Percentiles rank a stretch among this genome's conserved stretches.
phyloP scores from a whole-genome alignment of 1,140 invertebrate species.

The Musca vetustissima region DNA sequence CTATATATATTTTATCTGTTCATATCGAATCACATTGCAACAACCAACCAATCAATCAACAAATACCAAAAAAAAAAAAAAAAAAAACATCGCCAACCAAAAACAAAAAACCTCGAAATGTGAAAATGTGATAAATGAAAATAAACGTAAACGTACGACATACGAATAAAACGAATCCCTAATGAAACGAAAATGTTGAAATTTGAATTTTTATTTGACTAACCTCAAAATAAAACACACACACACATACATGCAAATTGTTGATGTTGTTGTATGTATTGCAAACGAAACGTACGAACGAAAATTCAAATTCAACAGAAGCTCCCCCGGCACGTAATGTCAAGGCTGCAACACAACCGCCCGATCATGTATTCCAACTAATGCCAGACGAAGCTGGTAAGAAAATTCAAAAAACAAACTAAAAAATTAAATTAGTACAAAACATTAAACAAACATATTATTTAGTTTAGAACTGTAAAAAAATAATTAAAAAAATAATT shows the following conservation, averaged over 20 bases:
- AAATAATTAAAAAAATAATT: background rate
- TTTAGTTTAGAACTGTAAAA: background rate
- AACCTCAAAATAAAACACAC: background rate
- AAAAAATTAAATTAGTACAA: constrained; percentile 9
- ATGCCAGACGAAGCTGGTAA: constrained; percentile 68
- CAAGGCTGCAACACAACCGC: constrained; percentile 58
- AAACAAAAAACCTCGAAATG: constrained; percentile 15
- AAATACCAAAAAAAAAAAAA: constrained; percentile 26
- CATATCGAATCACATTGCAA: constrained; percentile 15
- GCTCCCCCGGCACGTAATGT: constrained; percentile 56
- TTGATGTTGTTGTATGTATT: constrained; percentile 36
- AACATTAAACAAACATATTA: constrained; percentile 19
- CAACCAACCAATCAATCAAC: constrained; percentile 19
- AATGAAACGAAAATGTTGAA: constrained; percentile 28
- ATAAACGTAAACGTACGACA: constrained; percentile 28
- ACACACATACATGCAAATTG: constrained; percentile 26
- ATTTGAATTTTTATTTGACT: constrained; percentile 31
- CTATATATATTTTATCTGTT: constrained; percentile 16
- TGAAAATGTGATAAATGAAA: constrained; percentile 33
- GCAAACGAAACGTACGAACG: constrained; percentile 28
- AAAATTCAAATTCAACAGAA: constrained; percentile 54
- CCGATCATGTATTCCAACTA: constrained; percentile 62
- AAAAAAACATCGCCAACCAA: constrained; percentile 16
- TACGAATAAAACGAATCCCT: constrained; percentile 11
- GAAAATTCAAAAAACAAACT: constrained; percentile 22